Evolutionary conservation across 1,140 invertebrate genomes (phyloP).

Genomic region (Saccostrea glomerata): DNA sequence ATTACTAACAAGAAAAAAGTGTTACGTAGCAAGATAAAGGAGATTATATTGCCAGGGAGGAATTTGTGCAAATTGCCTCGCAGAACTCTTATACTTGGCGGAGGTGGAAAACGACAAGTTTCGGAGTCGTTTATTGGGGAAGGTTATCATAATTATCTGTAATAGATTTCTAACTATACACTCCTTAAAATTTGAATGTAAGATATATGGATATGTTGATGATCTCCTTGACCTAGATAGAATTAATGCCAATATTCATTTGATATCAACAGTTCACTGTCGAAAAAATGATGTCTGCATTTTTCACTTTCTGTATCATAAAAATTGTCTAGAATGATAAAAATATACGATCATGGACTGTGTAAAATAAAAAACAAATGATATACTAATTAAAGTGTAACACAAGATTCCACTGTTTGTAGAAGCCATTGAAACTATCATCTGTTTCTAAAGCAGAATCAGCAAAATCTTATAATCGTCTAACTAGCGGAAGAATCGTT

Average conservation of each 20-base stretch:
- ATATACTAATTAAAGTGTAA: background rate
- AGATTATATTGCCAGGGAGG: constrained; percentile 26
- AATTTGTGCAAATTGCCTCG: constrained; percentile 17
- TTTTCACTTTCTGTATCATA: background rate
- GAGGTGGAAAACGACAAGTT: constrained; percentile 15
- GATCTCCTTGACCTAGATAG: constrained; percentile 11
- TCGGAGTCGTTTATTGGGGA: background rate
- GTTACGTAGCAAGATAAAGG: constrained; percentile 27
- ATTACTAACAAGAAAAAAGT: constrained; percentile 38
- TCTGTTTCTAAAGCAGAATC: no score
- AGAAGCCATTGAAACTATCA: background rate
- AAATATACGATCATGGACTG: background rate
- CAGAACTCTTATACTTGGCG: background rate
- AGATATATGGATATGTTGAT: constrained; percentile 14
- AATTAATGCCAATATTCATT: constrained; percentile 20
- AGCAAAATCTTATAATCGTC: background rate
- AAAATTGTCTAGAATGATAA: background rate
- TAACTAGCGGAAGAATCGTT: background rate
- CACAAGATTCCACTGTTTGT: background rate
- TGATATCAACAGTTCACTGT: background rate
- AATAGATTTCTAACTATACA: constrained; percentile 2
- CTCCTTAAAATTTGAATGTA: constrained; percentile 15
- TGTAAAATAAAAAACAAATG: background rate
- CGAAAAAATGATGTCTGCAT: background rate
- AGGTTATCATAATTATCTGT: constrained; percentile 23